A percentile compares a stretch with the other conserved stretches of the same genome.
phyloP scores from a whole-genome alignment of 2,888 invertebrate species.

The Morinoia aosen region DNA sequence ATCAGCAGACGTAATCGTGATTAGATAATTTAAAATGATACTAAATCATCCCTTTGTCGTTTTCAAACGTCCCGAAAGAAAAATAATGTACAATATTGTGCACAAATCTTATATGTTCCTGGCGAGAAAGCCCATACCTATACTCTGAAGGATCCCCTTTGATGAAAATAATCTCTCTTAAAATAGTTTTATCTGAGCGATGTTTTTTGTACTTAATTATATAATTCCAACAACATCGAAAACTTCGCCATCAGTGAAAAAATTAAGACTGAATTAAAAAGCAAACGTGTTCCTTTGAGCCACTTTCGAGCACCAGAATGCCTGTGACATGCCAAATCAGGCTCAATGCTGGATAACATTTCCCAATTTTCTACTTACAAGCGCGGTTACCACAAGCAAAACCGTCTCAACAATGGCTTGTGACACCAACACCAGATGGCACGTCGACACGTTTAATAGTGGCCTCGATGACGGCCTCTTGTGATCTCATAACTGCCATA shows the following conservation, averaged over 20 bases:
- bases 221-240: neutral
- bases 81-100: too few species aligned
- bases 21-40: neutral
- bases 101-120: neutral
- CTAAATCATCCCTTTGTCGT: neutral
- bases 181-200: neutral
- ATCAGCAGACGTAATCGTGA: too few species aligned
- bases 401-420: neutral
- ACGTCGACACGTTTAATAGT: neutral
- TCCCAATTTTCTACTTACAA: neutral
- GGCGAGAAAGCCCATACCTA: too few species aligned
- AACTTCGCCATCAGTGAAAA: neutral
- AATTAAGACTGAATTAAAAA: neutral
- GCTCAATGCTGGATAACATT: neutral
- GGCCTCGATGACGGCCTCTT: neutral
- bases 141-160: too few species aligned
- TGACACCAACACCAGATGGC: constrained; percentile 30
- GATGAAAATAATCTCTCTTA: neutral
- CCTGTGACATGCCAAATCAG: neutral
- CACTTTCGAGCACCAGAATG: neutral
- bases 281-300: neutral
- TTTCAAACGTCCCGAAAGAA: neutral
- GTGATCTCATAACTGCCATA: constrained; percentile 9
- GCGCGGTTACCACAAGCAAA: constrained; percentile 14
- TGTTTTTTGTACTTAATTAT: neutral